A percentile compares a stretch with the other conserved stretches of the same genome.
These are phyloP conservation scores for Zaprionus lachaisei DNA, from an alignment of 1,140 invertebrate genomes.

Conservation along the genomic window DNA sequence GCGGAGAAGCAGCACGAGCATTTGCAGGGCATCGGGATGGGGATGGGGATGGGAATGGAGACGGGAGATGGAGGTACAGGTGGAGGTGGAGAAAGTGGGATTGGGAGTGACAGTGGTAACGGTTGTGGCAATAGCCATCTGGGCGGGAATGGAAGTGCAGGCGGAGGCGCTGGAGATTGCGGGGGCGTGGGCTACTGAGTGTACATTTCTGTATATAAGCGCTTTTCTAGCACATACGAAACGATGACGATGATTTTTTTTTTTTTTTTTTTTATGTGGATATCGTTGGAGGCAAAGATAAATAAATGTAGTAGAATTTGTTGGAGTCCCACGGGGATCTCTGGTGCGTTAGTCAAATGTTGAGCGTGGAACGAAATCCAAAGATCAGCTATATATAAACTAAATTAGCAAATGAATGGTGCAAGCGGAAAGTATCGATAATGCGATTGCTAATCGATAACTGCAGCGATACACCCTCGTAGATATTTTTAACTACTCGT, in stretches of 20 bases:
- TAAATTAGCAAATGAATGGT: constrained; percentile 39
- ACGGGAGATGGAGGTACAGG: background rate
- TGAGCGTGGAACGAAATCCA: constrained; percentile 17
- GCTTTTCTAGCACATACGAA: constrained; percentile 18
- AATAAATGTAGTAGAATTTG: constrained; percentile 71
- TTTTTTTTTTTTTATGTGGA: constrained; percentile 1
- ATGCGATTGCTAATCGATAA: constrained; percentile 10
- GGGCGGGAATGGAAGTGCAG: constrained; percentile 13
- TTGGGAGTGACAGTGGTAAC: background rate
- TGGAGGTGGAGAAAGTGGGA: background rate
- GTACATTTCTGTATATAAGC: constrained; percentile 58
- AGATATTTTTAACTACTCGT: constrained; percentile 32
- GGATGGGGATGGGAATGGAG: constrained; percentile 10
- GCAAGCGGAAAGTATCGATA: background rate
- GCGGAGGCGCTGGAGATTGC: constrained; percentile 8
- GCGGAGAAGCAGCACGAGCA: constrained; percentile 69
- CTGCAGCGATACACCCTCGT: constrained; percentile 12
- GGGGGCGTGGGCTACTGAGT: constrained; percentile 28
- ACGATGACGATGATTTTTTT: constrained; percentile 19
- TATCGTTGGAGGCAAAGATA: background rate
- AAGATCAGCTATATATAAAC: constrained; percentile 12
- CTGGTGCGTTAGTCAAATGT: constrained; percentile 40
- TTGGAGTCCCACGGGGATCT: constrained; percentile 37
- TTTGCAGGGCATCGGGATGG: constrained; percentile 17
- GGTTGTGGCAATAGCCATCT: constrained; percentile 12